Base-by-base conservation (phyloP, 2,888 invertebrate species). In the Timandra comae region DNA sequence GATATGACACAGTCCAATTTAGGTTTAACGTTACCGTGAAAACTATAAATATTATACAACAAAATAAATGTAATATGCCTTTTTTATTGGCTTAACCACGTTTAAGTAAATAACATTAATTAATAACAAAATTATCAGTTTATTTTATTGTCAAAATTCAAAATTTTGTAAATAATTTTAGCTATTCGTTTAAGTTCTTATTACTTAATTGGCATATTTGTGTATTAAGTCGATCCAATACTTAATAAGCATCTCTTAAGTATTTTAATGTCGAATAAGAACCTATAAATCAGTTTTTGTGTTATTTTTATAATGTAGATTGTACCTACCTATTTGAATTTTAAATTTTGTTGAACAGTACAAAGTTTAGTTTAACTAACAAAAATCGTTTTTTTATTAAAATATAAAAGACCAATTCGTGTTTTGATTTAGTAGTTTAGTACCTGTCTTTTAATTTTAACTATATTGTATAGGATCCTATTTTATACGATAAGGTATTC, bases 351-450 rank as follows among this genome's bases (percentile, higher is more conserved):
- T 63, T 61, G 43, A 55, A 64, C 63, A 68, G 68, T 71, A 71
- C 71, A 67, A 74, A 70, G 49, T 57, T 66, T 66, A 64, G 67
- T 64, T 60, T 46, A 61, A 79, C 81, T 81, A 81, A 82, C 82
- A 71, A 63, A 46, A 62, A 57, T 51, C 68, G 73, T 78, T 78
- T 80, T n/a, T 80, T 55, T 77, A 82, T 84, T 82, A 85, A 85
- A 85, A 70, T 65, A 67, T 81, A 78, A 84, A 82, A 81, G 78
- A 79, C 73, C 71, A 68, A 76, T 59, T 49, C 68, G 79, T 80
- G 76, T 82, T 85, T 84, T 85, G 78, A 85, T 85, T 85, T 82
- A 64, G 84, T 85, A 85, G 84, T 53, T 67, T 85, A 85, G 84
- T 66, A 78, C 82, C 84, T 73, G 36, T 70, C 63, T 66, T 52